These are phyloP conservation scores for Sorex fumeus DNA, from an alignment of 2,113 vertebrate genomes.

Conservation along the genomic window DNA sequence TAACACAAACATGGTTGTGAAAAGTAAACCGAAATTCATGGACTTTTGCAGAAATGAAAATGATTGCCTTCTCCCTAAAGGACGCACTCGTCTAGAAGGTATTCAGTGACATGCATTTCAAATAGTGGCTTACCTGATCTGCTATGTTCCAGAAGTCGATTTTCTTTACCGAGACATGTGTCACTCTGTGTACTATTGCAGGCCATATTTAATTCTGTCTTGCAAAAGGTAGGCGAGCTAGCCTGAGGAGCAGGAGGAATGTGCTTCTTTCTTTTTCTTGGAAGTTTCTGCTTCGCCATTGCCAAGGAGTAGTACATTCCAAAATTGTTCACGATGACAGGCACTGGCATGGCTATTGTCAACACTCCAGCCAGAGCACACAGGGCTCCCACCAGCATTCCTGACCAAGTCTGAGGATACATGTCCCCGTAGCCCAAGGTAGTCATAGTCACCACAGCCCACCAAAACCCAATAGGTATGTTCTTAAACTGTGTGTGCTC, in stretches of 20 bases:
- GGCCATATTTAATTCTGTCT: slow-evolving; percentile 95
- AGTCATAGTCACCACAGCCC: slow-evolving; percentile 99
- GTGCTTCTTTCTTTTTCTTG: slow-evolving; percentile 98
- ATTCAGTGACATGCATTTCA: slow-evolving; percentile 85
- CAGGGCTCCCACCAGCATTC: slow-evolving; percentile 97
- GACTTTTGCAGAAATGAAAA: slow-evolving; percentile 81
- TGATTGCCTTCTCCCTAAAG: slow-evolving; percentile 81
- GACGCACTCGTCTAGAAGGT: slow-evolving; percentile 87
- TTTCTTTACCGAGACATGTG: slow-evolving; percentile 93
- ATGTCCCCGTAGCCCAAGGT: slow-evolving; percentile 98
- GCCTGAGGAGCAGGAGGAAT: slow-evolving; percentile 95
- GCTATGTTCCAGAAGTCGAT: slow-evolving; percentile 93
- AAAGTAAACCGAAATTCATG: slow-evolving; percentile 76
- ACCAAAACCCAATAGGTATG: slow-evolving; percentile 99
- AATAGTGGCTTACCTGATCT: slow-evolving; percentile 94
- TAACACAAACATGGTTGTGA: slow-evolving; percentile 82
- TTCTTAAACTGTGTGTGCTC: slow-evolving; percentile 98
- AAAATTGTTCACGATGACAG: slow-evolving; percentile 99
- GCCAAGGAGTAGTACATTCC: slow-evolving; percentile 99
- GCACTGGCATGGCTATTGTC: slow-evolving; percentile 99
- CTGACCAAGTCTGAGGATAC: slow-evolving; percentile 99
- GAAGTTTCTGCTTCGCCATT: slow-evolving; percentile 99
- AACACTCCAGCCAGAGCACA: slow-evolving; percentile 97
- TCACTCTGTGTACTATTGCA: slow-evolving; percentile 97
- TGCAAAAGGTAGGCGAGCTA: slow-evolving; percentile 95